Percentiles rank a stretch among this genome's conserved stretches.
Conservation (phyloP, 2,113 vertebrate species). For the Sula dactylatra region DNA sequence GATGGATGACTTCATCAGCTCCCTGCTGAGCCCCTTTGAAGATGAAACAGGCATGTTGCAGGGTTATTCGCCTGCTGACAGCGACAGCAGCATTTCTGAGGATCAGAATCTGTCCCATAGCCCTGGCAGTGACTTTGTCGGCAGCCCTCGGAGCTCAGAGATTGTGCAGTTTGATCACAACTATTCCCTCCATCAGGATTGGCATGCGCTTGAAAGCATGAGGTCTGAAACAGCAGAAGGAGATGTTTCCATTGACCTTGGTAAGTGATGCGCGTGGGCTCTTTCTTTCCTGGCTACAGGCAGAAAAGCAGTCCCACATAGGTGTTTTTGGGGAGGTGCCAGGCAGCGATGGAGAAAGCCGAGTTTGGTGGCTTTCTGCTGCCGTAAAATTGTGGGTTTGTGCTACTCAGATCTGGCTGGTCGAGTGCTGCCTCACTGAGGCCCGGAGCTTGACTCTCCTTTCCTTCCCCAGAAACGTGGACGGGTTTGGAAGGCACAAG, state of each 20-base stretch:
- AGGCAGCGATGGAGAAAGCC: not conserved
- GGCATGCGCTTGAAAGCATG: slow-evolving; percentile 58
- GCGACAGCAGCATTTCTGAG: slow-evolving; percentile 76
- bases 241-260: slow-evolving; percentile 79
- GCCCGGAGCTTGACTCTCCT: not conserved
- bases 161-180: slow-evolving; percentile 80
- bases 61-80: slow-evolving; percentile 66
- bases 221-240: slow-evolving; percentile 69
- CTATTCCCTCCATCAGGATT: slow-evolving; percentile 73
- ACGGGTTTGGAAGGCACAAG: not conserved
- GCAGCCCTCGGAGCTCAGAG: slow-evolving; percentile 56
- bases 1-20: slow-evolving; percentile 82
- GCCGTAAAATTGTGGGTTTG: not conserved
- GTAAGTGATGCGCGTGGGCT: slow-evolving; percentile 48
- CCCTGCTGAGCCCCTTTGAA: slow-evolving; percentile 68
- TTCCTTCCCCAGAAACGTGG: not conserved
- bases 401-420: not conserved
- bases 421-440: not conserved
- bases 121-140: not conserved
- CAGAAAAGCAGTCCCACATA: not conserved
- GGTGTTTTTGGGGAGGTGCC: not conserved
- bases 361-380: not conserved
- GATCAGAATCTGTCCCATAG: slow-evolving; percentile 55
- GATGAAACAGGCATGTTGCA: slow-evolving; percentile 29
- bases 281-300: not conserved